Evolutionary conservation across 2,113 vertebrate species (phyloP).

Genomic region (Istiophorus platypterus): DNA sequence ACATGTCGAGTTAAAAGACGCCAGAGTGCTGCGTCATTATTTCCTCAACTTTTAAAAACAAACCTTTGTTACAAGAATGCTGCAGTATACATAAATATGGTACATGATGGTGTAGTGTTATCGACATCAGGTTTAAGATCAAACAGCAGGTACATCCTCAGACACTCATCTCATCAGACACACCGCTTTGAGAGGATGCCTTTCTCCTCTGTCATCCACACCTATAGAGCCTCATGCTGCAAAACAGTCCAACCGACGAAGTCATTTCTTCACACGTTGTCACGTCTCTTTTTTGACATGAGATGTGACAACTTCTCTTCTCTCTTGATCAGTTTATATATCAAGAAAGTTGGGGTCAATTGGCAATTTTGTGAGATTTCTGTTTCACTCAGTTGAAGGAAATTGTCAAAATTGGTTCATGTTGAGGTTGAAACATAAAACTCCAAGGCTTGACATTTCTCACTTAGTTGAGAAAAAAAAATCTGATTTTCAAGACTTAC

Average conservation of each 20-base stretch:
- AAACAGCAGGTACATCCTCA: constrained; percentile 6
- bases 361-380: constrained; percentile 28
- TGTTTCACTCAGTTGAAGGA: not conserved
- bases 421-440: constrained; percentile 14
- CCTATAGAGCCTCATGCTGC: not conserved
- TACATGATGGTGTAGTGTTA: not conserved
- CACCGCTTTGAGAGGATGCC: not conserved
- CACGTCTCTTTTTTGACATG: constrained; percentile 1
- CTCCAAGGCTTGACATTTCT: constrained; percentile 16
- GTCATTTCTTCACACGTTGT: not conserved
- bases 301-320: constrained; percentile 10
- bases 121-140: not conserved
- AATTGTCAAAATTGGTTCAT: constrained; percentile 10
- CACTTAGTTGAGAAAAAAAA: constrained; percentile 15
- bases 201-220: not conserved
- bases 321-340: constrained; percentile 1
- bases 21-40: not conserved
- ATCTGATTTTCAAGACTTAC: constrained; percentile 18
- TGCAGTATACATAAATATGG: not conserved
- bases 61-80: not conserved
- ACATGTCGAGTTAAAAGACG: not conserved
- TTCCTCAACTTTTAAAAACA: not conserved
- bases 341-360: constrained; percentile 25
- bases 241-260: constrained; percentile 25
- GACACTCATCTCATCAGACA: constrained; percentile 1